Conservation (phyloP, 2,113 vertebrate genomes). For the Gulo gulo region DNA sequence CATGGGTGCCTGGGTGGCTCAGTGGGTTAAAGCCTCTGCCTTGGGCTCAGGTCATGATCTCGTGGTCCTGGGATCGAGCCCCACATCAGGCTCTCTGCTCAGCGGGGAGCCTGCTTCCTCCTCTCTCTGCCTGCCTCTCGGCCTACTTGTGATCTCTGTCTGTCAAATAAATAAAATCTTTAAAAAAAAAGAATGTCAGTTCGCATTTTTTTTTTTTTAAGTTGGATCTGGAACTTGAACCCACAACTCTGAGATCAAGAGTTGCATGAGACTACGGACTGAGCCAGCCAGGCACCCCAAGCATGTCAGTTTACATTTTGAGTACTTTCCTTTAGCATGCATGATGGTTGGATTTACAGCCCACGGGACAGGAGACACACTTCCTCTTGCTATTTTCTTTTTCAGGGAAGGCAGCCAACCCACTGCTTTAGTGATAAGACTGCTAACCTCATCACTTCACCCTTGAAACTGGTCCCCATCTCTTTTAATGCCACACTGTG, state of each 20-base stretch:
- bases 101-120: too few relatives aligned
- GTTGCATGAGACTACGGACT: slow-evolving; percentile 84
- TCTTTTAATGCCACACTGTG: neutral
- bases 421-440: neutral
- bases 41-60: too few relatives aligned
- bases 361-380: neutral
- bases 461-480: slow-evolving; percentile 47
- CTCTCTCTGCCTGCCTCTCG: too few relatives aligned
- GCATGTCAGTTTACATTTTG: neutral
- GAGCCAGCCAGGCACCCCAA: slow-evolving; percentile 76
- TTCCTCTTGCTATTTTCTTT: slow-evolving; percentile 25
- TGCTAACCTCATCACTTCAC: slow-evolving; percentile 6
- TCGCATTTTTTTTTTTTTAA: neutral
- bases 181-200: neutral
- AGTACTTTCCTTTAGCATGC: neutral
- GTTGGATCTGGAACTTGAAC: slow-evolving; percentile 74
- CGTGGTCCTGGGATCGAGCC: too few relatives aligned
- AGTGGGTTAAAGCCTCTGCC: too few relatives aligned
- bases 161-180: too few relatives aligned
- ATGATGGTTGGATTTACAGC: neutral
- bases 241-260: slow-evolving; percentile 84
- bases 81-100: too few relatives aligned
- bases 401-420: slow-evolving; percentile 8
- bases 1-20: too few relatives aligned
- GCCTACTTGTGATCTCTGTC: too few relatives aligned